Conservation (phyloP, 2,113 vertebrate species). For the Motacilla alba region DNA sequence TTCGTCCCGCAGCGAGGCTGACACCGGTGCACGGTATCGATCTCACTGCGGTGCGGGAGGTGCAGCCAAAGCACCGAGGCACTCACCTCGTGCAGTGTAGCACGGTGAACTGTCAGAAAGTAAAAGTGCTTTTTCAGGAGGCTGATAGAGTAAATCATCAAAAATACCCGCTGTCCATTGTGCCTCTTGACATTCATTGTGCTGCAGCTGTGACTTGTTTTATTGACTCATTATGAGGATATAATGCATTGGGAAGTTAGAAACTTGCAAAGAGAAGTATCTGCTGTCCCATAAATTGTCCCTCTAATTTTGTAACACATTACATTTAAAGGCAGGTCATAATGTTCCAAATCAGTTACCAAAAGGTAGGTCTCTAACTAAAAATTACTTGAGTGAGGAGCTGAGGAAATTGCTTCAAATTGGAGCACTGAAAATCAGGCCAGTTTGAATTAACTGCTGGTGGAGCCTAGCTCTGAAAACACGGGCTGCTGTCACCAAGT, state of each 20-base stretch:
- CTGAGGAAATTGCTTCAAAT: not conserved
- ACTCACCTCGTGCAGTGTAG: not conserved
- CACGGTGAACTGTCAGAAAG: conserved; percentile 17
- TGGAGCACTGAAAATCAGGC: conserved; percentile 15
- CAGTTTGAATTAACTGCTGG: not conserved
- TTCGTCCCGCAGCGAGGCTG: not conserved
- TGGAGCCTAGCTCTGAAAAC: not conserved
- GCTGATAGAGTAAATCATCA: conserved; percentile 34
- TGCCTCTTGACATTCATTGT: conserved; percentile 24
- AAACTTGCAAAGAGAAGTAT: conserved; percentile 31
- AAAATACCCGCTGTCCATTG: not conserved
- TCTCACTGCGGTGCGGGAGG: conserved; percentile 20
- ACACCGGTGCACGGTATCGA: not conserved
- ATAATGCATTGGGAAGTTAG: conserved; percentile 32
- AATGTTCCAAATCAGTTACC: conserved; percentile 9
- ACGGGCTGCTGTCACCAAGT: not conserved
- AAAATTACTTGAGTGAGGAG: conserved; percentile 1
- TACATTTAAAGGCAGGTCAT: conserved; percentile 33
- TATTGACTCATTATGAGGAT: conserved; percentile 63
- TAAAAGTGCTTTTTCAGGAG: conserved; percentile 31
- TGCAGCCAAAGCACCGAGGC: not conserved
- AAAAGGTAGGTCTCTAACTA: conserved; percentile 34
- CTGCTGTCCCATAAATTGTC: conserved; percentile 51
- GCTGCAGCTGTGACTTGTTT: conserved; percentile 41
- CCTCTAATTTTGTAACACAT: not conserved